Conservation (phyloP, 2,797 vertebrate species). For the Vespertilio murinus region DNA sequence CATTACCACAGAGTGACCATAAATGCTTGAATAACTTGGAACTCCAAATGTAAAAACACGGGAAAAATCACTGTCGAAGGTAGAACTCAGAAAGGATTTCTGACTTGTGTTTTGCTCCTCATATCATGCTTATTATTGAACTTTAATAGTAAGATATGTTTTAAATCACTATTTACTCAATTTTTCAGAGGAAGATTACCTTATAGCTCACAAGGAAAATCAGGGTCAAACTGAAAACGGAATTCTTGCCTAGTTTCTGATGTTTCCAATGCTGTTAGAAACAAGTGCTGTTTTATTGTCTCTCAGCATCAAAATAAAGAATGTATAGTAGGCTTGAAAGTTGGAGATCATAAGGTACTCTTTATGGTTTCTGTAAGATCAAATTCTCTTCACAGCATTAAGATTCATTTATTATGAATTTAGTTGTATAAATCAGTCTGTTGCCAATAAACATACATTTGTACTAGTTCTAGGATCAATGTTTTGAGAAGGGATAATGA, state of each 20-base stretch:
- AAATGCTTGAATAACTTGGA: conserved; percentile 56
- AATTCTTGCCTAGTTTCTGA: background rate
- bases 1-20: conserved; percentile 32
- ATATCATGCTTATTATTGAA: background rate
- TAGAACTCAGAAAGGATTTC: background rate
- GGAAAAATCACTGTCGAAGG: conserved; percentile 28
- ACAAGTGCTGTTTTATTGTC: background rate
- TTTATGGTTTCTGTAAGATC: conserved; percentile 11
- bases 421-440: conserved; percentile 51
- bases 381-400: conserved; percentile 13
- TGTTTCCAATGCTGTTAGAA: background rate
- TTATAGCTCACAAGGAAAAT: background rate
- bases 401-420: conserved; percentile 52
- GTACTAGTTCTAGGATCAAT: conserved; percentile 51
- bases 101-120: background rate
- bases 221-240: background rate
- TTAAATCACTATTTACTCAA: background rate
- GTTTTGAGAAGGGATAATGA: conserved; percentile 59
- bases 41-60: conserved; percentile 37
- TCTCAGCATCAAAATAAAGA: conserved; percentile 7
- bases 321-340: background rate
- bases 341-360: conserved; percentile 12
- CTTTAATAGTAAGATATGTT: background rate
- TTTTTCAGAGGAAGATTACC: background rate
- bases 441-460: conserved; percentile 61